Base-by-base conservation (phyloP, 2,113 vertebrate species). In the Hirundichthys speculiger region DNA sequence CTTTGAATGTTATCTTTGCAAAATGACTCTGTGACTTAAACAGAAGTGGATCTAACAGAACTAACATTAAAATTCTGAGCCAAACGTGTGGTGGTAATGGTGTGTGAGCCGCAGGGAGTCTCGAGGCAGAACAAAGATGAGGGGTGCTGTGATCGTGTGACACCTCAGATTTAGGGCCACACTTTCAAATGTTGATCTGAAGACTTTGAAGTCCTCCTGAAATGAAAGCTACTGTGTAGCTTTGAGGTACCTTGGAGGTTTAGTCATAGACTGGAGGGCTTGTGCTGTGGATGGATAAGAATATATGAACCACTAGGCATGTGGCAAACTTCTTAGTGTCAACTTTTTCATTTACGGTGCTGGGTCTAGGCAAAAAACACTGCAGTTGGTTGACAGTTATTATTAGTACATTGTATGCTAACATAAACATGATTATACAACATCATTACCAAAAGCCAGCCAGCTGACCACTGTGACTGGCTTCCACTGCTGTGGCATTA, bases 161-260 rank as follows among this genome's bases (percentile, higher is more conserved):
- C 79, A 63, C 40, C 46, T 65, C 34, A 73, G 73, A 51, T 57
- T 60, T 38, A 22, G 41, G 55, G 58, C 60, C 14, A 13, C 46
- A 52, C 76, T 77, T 78, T 80, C 21, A 80, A 66, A 50, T 51
- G 25, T 13, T 57, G 61, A 67, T 30, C 34, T n/a, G n/a, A n/a
- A n/a, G n/a, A 39, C 67, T 71, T 61, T 82, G 76, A 84, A 73
- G 68, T 39, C 34, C 8, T 38, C 3, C 25, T 66, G 38, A 56
- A 64, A 63, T 76, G 62, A 82, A 68, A 73, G 57, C n/a, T 25
- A 8, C 56, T 34, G 41, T 58, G 62, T 59, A 56, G 61, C 61
- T 70, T 55, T 72, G 55, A 77, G 30, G 19, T 21, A 56, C 59
- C 45, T 54, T n/a, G 25, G 62, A 48, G 71, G 14, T 49, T 55